Base-by-base conservation (phyloP, 1,140 invertebrate species). In the Drosophila baimaii region DNA sequence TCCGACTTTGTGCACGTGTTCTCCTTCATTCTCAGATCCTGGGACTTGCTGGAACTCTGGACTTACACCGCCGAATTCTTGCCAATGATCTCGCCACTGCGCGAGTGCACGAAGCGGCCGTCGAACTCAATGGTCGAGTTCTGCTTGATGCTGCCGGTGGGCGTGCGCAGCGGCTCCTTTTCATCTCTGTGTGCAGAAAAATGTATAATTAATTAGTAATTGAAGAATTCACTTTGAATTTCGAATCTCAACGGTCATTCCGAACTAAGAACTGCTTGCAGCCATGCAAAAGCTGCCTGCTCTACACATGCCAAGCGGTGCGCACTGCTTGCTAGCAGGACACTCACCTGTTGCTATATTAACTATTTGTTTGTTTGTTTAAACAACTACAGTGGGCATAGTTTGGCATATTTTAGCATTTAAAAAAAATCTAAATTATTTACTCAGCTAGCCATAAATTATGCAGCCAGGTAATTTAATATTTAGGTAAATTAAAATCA, bases 51-150 rank as follows among this genome's bases (percentile, higher is more conserved):
- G 25, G 17, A 19, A 23, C 12, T 2, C 31, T 7, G 29, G 4
- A 49, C 93, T 94, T 96, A 97, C 61, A 97, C 96, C 52, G 96
- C 96, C 13, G 96, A 97, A 84, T 97, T 96, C 93, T 96, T 96
- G 71, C 96, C 96, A 75, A 96, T 96, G 77, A 97, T 96, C 81
- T 94, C 94, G 44, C 95, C 95, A 29, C 96, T 96, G 82, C 95
- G 96, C 21, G 96, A 95, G 81, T 96, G 95, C 15, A 96, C 96
- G 77, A 95, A 94, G 81, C 95, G 95, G 8, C 96, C 95, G 77
- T 97, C 96, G 82, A 96, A 97, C 80, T 96, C 96, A 6, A 96
- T 94, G 21, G 95, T 96, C 41, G 95, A 95, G 76, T 96, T 95
- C 57, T 95, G 94, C 71, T 95, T 96, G 68, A 95, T 92, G 65